Evolutionary conservation across 2,888 invertebrate genomes (phyloP), one percentile per base, ranked within the genome.

Genomic region (Ypsolopha scabrella): DNA sequence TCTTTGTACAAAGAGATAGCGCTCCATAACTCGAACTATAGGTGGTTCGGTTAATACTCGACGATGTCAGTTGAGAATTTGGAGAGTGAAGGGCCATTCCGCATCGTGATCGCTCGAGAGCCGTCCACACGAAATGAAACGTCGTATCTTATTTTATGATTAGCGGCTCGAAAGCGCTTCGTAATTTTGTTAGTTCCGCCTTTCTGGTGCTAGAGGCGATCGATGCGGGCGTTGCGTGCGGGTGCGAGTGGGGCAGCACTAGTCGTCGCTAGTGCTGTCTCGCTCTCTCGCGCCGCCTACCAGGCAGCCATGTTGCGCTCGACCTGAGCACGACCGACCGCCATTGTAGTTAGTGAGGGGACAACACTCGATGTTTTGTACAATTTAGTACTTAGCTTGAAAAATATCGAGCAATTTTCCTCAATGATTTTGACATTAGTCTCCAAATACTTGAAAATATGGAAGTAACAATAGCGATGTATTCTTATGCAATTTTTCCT

Each of bases 171-270:
- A 85, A 83, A 85, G 85, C 85, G 83, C 86, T 85, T 81, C 83
- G 86, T 86, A 85, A 86, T 86, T 85, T 85, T 85, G 86, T 86
- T 86, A 85, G 86, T 86, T 86, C 86, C 86, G 86, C 86, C 86
- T 85, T 86, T 86, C 83, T 85, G 86, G 83, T 83, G 85, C 86
- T 83, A 82, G 85, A 82, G 85, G 83, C 85, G 82, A 86, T 86
- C 86, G 86, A 86, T 86, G 86, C 85, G 75, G 77, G 73, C 80
- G 67, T 71, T 70, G 75, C 76, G 75, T 70, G 73, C 75, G 73
- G 68, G 85, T 75, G 85, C 72, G 82, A 85, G 67, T 60, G 70
- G 65, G 77, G 81, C 62, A 62, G 67, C 62, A 54, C 63, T 56
- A 70, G 62, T 67, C 69, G 64, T 64, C 70, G 67, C 64, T 73